Base-by-base conservation (phyloP, 1,140 invertebrate genomes). In the Atopsyche davidsoni region DNA sequence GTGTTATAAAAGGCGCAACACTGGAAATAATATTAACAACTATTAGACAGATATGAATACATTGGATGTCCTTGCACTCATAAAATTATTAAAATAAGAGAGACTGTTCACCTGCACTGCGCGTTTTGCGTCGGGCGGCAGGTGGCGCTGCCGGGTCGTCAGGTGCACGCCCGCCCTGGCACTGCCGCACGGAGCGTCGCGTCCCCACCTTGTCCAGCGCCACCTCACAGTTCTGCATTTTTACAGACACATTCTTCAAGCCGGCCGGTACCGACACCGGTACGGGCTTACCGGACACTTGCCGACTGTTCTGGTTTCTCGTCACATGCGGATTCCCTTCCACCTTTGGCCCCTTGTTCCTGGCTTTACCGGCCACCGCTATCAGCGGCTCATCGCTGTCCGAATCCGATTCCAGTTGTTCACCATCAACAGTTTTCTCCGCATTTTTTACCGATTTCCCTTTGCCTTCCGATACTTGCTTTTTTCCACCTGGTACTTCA, bases 381-480 rank as follows among this genome's bases (percentile, higher is more conserved):
- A 85, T 85, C 17, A 87, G 70, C 38, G 85, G 85, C 66, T 89
- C 85, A 64, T 87, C 86, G 58, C 86, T 86, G 57, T 87, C 86
- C 18, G 83, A 86, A 58, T 81, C 79, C 14, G 78, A 79, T 41
- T 81, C 79, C 50, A 79, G 75, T 13, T 72, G 55, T 48, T 64
- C 60, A 50, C 70, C 64, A 13, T 53, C 59, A 22, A 53, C 17
- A 4, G 50, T 41, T 19, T 42, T 59, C 24, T 57, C 60, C 35
- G 46, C 40, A 36, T 16, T 41, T 25, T 49, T 23, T 19, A 24
- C 9, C n/a, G 49, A 55, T 9, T 60, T 53, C 34, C 49, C 25
- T 45, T 57, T 44, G 18, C 36, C 36, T 16, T 51, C 49, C 13
- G 19, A 10, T 3, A 49, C 23, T 28, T 49, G 16, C 16, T 47